These are phyloP conservation scores for Piezodorus guildinii DNA, from an alignment of 1,140 invertebrate species.

Conservation along the genomic window DNA sequence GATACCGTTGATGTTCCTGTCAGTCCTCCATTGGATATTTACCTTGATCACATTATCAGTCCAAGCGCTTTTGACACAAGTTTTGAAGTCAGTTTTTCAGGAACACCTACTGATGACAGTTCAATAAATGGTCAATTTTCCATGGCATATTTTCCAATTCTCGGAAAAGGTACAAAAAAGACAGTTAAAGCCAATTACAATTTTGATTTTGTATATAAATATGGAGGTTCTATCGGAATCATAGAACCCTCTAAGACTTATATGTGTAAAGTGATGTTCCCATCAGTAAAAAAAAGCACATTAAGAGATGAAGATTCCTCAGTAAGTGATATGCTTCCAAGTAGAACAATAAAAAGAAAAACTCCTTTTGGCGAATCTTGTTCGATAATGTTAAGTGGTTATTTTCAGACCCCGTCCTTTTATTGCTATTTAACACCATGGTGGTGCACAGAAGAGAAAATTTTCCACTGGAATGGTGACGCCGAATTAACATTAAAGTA, in stretches of 20 bases:
- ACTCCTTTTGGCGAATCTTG: constrained; percentile 8
- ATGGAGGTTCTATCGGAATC: constrained; percentile 4
- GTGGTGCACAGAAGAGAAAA: constrained; percentile 5
- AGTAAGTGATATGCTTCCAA: background rate
- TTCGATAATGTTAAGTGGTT: background rate
- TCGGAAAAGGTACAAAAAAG: background rate
- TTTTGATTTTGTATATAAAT: background rate
- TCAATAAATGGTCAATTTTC: background rate
- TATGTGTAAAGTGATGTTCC: constrained; percentile 11
- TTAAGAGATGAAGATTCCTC: background rate
- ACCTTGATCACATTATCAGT: background rate
- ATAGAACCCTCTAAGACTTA: constrained; percentile 12
- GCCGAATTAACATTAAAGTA: background rate
- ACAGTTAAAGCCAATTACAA: background rate
- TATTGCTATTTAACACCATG: background rate
- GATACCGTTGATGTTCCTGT: background rate
- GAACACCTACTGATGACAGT: background rate
- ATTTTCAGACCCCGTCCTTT: background rate
- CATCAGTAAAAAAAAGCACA: background rate
- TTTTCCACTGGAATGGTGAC: constrained; percentile 3
- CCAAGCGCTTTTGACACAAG: constrained; percentile 1
- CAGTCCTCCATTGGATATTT: background rate
- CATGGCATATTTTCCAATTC: background rate
- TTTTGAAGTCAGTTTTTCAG: background rate
- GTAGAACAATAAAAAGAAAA: background rate